Evolutionary conservation across 2,113 vertebrate species (phyloP).

Genomic region (Sula dactylatra): DNA sequence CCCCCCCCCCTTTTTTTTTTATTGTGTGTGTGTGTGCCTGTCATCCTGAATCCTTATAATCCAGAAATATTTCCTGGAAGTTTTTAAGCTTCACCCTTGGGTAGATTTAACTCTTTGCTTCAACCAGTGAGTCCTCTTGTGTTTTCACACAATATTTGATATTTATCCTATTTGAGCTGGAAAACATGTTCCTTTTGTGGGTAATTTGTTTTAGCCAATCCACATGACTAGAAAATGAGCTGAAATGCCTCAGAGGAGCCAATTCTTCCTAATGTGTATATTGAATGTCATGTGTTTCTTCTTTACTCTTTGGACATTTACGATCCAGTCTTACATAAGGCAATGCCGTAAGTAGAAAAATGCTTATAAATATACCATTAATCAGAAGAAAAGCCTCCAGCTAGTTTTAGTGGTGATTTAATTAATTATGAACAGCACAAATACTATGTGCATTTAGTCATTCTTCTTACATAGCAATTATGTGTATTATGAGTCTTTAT

Average conservation of each 20-base stretch:
- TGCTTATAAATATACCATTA: not conserved
- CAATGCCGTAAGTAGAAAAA: not conserved
- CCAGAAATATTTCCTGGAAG: not conserved
- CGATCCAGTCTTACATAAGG: not conserved
- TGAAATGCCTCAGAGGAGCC: slow-evolving; percentile 18
- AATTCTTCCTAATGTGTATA: not conserved
- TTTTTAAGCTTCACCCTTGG: not conserved
- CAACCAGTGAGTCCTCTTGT: not conserved
- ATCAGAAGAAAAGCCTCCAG: slow-evolving; percentile 45
- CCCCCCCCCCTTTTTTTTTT: not conserved
- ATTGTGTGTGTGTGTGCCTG: not conserved
- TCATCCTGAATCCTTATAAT: not conserved
- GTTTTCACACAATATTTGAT: not conserved
- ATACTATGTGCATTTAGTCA: not conserved
- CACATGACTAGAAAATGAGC: not conserved
- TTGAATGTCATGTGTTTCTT: not conserved
- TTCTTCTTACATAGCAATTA: not conserved
- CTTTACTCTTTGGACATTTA: not conserved
- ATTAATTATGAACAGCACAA: slow-evolving; percentile 33
- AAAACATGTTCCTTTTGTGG: not conserved
- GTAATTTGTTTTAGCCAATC: not conserved
- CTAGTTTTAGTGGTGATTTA: slow-evolving; percentile 23
- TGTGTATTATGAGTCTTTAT: not conserved
- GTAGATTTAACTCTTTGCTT: not conserved
- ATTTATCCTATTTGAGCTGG: not conserved